These are phyloP conservation scores for Aphodius sticticus DNA, from an alignment of 2,888 invertebrate genomes.

Conservation along the genomic window DNA sequence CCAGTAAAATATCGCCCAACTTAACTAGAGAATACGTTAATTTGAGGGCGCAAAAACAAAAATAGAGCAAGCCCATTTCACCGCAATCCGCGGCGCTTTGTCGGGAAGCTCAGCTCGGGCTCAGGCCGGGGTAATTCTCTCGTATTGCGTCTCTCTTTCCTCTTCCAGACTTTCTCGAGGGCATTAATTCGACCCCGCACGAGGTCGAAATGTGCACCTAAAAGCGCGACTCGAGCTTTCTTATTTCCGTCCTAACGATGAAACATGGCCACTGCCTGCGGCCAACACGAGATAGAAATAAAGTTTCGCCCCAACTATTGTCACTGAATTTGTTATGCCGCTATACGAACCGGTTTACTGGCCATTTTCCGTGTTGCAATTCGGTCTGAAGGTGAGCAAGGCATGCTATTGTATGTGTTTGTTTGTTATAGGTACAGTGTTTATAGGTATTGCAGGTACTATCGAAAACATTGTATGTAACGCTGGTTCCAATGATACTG, in stretches of 20 bases:
- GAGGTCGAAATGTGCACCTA: background rate
- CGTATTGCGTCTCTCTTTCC: background rate
- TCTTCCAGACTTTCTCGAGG: background rate
- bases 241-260: background rate
- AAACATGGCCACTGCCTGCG: background rate
- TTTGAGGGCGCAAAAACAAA: background rate
- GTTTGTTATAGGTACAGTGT: too few species aligned
- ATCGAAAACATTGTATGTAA: too few species aligned
- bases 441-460: too few species aligned
- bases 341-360: background rate
- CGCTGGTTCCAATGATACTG: too few species aligned
- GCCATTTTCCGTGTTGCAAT: too few species aligned
- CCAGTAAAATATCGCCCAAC: background rate
- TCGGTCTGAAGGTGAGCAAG: too few species aligned
- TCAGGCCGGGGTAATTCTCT: background rate
- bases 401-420: too few species aligned
- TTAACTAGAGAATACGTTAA: background rate
- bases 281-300: background rate
- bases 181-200: background rate
- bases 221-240: background rate
- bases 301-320: background rate
- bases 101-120: background rate
- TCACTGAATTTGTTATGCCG: background rate
- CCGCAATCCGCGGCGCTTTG: background rate
- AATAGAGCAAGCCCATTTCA: background rate